Percentiles rank a stretch among this genome's conserved stretches.
These are phyloP conservation scores for Silurus glanis DNA, from an alignment of 2,113 vertebrate genomes.

Conservation along the genomic window DNA sequence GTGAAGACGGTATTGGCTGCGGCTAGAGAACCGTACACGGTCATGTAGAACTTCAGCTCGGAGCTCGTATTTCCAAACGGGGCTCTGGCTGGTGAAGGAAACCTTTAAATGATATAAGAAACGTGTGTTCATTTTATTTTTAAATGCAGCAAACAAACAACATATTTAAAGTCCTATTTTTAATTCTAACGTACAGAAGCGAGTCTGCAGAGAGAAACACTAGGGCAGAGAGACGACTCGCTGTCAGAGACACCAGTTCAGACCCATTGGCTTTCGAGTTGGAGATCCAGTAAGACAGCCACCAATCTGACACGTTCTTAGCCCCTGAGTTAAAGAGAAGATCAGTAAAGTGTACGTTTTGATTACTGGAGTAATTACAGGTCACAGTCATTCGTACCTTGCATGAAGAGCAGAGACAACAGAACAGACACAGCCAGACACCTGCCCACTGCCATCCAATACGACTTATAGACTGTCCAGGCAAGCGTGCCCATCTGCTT, in stretches of 20 bases:
- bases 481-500: slow-evolving; percentile 86
- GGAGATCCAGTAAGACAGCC: slow-evolving; percentile 95
- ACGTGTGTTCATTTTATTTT: no score
- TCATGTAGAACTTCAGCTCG: slow-evolving; percentile 85
- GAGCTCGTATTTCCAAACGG: slow-evolving; percentile 64
- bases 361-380: not conserved
- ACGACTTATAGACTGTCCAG: slow-evolving; percentile 84
- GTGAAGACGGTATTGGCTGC: slow-evolving; percentile 86
- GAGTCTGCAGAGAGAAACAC: slow-evolving; percentile 75
- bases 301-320: slow-evolving; percentile 92
- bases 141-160: not conserved
- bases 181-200: slow-evolving; percentile 73
- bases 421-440: slow-evolving; percentile 76
- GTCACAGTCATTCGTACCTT: slow-evolving; percentile 74
- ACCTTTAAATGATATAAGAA: slow-evolving; percentile 56
- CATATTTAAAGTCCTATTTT: not conserved
- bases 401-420: slow-evolving; percentile 86
- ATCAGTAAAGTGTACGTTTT: not conserved
- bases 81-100: slow-evolving; percentile 49
- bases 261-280: slow-evolving; percentile 70
- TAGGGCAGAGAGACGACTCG: slow-evolving; percentile 64
- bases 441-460: slow-evolving; percentile 83
- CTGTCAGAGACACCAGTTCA: slow-evolving; percentile 29
- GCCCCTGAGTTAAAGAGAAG: slow-evolving; percentile 72
- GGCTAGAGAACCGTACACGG: slow-evolving; percentile 82